These are phyloP conservation scores for Helarctos malayanus DNA, from an alignment of 2,797 vertebrate genomes.

Conservation along the genomic window DNA sequence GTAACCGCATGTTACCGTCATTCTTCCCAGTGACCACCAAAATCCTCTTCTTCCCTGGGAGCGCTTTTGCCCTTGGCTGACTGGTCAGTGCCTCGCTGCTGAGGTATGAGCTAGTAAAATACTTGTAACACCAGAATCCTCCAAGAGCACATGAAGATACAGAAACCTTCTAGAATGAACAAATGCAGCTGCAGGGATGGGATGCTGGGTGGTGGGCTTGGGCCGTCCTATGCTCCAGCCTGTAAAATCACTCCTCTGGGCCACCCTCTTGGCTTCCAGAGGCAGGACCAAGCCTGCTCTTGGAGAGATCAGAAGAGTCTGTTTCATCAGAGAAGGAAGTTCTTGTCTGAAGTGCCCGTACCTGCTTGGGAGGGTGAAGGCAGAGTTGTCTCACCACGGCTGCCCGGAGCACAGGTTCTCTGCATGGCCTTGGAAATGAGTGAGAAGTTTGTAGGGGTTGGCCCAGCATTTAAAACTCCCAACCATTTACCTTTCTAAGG, in stretches of 20 bases:
- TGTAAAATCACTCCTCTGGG: background rate
- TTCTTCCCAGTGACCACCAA: background rate
- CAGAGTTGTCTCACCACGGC: background rate
- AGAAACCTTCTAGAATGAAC: background rate
- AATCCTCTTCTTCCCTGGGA: background rate
- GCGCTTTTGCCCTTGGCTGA: background rate
- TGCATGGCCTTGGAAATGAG: background rate
- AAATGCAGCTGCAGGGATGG: background rate
- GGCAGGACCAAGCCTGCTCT: background rate
- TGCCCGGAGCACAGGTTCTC: background rate
- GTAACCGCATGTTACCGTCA: background rate
- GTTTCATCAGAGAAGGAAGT: background rate
- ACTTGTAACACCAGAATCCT: background rate
- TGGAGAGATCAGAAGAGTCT: background rate
- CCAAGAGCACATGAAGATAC: background rate
- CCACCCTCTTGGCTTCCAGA: background rate
- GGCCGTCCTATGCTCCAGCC: background rate
- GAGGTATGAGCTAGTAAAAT: background rate
- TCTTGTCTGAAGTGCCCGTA: background rate
- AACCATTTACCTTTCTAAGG: background rate
- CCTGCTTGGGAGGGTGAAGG: background rate
- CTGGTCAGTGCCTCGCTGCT: background rate
- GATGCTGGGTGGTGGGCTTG: background rate
- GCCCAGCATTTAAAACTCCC: too few species aligned
- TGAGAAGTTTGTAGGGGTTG: background rate